Evolutionary conservation across 2,888 invertebrate genomes (phyloP).

Genomic region (Lasius fuliginosus): DNA sequence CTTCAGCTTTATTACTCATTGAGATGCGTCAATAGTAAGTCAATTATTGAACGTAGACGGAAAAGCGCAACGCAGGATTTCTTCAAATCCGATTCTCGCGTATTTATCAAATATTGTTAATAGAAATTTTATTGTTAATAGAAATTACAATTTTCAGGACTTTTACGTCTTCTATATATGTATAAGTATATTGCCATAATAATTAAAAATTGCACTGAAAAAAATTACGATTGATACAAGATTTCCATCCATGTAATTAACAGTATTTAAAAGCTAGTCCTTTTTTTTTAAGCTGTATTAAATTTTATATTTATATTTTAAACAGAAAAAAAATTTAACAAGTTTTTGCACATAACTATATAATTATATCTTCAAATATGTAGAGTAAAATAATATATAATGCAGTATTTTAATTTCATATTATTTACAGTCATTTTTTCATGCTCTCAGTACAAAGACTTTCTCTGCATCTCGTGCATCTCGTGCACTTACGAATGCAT

Average conservation of each 20-base stretch:
- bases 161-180: background rate
- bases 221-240: background rate
- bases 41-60: background rate
- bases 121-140: background rate
- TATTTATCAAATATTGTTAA: background rate
- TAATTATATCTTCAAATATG: background rate
- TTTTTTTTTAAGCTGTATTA: background rate
- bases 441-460: background rate
- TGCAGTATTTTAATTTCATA: background rate
- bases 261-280: background rate
- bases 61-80: background rate
- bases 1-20: background rate
- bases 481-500: slow-evolving; percentile 4
- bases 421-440: background rate
- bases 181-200: background rate
- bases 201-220: background rate
- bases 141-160: background rate
- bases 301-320: background rate
- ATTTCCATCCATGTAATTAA: background rate
- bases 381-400: background rate
- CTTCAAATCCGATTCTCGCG: background rate
- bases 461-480: slow-evolving; percentile 3
- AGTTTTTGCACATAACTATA: background rate
- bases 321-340: background rate
- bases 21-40: slow-evolving; percentile 4